Percentiles rank a stretch among this genome's conserved stretches.
phyloP scores from a whole-genome alignment of 2,113 vertebrate genomes.

The Cochlearius cochlearius region DNA sequence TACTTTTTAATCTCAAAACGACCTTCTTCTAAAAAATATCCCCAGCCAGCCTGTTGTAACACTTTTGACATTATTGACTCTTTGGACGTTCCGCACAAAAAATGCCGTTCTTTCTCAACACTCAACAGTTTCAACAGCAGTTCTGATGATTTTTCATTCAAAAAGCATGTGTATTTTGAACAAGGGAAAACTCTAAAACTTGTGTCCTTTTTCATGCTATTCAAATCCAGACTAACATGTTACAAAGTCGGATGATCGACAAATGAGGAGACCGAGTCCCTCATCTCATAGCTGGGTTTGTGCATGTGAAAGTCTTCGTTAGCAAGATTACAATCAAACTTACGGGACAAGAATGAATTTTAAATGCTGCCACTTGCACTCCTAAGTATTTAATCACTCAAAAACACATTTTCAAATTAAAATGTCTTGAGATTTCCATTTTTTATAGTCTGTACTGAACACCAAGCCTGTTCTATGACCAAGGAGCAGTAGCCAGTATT shows the following conservation, averaged over 20 bases:
- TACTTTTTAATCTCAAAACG: neutral
- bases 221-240: neutral
- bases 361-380: neutral
- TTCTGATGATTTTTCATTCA: neutral
- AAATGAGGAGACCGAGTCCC: neutral
- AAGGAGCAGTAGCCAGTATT: neutral
- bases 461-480: neutral
- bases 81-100: neutral
- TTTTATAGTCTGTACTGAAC: neutral
- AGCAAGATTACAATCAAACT: neutral
- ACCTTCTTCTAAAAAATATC: neutral
- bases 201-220: neutral
- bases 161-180: neutral
- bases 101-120: neutral
- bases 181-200: neutral
- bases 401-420: neutral
- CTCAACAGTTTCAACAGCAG: neutral
- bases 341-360: neutral
- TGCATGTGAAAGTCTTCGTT: neutral
- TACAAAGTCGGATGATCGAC: neutral
- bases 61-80: neutral
- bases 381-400: neutral
- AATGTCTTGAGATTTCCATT: neutral
- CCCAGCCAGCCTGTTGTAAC: neutral
- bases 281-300: neutral